Evolutionary conservation across 2,888 invertebrate genomes (phyloP).

Genomic region (Oxyteleia sp.): DNA sequence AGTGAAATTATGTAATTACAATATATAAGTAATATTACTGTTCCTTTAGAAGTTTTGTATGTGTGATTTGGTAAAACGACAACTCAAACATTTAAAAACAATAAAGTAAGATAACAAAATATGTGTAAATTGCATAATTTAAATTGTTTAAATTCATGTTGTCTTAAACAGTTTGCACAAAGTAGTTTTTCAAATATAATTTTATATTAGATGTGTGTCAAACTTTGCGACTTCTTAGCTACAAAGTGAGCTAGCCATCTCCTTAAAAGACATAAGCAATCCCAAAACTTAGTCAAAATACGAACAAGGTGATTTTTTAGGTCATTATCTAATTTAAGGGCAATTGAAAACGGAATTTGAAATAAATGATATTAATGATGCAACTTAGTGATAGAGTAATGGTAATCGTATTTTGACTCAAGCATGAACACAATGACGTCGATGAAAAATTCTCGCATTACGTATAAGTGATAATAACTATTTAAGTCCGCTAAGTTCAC

Average conservation of each 20-base stretch:
- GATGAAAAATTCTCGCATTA: constrained; percentile 32
- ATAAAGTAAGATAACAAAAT: too few relatives aligned
- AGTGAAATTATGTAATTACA: too few relatives aligned
- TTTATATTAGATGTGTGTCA: too few relatives aligned
- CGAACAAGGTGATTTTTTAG: constrained; percentile 25
- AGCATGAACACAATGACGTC: constrained; percentile 3
- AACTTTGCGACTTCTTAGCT: not conserved
- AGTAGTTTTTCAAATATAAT: too few relatives aligned
- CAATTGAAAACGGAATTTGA: not conserved
- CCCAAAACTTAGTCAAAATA: constrained; percentile 37
- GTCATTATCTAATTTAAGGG: constrained; percentile 9
- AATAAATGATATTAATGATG: not conserved
- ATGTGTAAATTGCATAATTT: too few relatives aligned
- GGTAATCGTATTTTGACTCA: constrained; percentile 29
- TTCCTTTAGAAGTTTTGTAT: too few relatives aligned
- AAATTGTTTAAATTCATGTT: too few relatives aligned
- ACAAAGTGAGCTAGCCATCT: not conserved
- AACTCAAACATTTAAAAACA: too few relatives aligned
- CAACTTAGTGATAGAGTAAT: not conserved
- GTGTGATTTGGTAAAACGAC: too few relatives aligned
- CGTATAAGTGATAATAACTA: constrained; percentile 56
- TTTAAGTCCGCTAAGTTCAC: constrained; percentile 68
- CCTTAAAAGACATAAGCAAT: constrained; percentile 12
- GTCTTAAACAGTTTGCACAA: too few relatives aligned
- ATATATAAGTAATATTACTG: too few relatives aligned